Base-by-base conservation (phyloP, 2,113 vertebrate genomes). In the Corythornis vintsioides region DNA sequence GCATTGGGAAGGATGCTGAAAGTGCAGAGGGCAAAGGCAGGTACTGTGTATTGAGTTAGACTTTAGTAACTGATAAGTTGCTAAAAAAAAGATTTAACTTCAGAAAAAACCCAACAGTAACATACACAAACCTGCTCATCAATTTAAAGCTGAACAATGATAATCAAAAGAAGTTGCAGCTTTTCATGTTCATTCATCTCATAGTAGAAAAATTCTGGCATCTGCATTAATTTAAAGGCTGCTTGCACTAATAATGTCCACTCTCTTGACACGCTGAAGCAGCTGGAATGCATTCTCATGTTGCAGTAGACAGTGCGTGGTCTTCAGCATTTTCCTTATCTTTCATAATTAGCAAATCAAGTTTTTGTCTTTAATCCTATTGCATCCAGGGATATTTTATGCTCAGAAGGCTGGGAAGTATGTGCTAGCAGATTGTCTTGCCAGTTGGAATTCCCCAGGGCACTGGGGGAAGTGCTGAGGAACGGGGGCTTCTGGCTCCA, bases 261-360 rank as follows among this genome's bases (percentile, higher is more conserved):
- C 15, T 38, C 45, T 83, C 24, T 69, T 31, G 4, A 5, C 53
- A 60, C 19, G 20, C 1, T 24, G 82, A 76, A 73, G 81, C 50
- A 80, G 60, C 78, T 95, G 89, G 56, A 82, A 82, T 63, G 60
- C 26, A 17, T 66, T 82, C 60, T 73, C 11, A 1, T 45, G 38
- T 66, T 50, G 78, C 79, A 88, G 12, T 25, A 83, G 66, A 35
- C 29, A 71, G 43, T 35, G 75, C 45, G 0, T 77, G 67, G 22
- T 92, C 56, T 85, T 80, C 40, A 48, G 47, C 75, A 74, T 24
- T 82, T 91, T 91, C 52, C 78, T 84, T 92, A 71, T 77, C 64
- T 76, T 91, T 74, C 0, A 8, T 89, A 95, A 96, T 87, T 92
- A 91, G 82, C 60, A 91, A 93, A 96, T 93, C 35, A 94, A 87